A percentile compares a stretch with the other conserved stretches of the same genome.
phyloP scores from a whole-genome alignment of 2,113 vertebrate species.

The Gambusia affinis region DNA sequence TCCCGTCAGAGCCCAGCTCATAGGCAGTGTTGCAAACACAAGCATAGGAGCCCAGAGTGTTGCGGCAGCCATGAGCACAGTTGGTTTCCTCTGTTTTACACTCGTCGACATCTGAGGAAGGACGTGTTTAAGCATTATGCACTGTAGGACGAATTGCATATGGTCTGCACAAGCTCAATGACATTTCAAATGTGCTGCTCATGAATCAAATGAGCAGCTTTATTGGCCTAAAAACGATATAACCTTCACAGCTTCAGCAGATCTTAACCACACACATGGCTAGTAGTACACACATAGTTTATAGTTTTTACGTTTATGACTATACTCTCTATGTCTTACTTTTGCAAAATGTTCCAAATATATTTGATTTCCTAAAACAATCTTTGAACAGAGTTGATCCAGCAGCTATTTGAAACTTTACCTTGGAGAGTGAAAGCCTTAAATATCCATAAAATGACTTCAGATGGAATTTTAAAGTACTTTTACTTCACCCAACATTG shows the following conservation, averaged over 20 bases:
- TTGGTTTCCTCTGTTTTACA: constrained; percentile 77
- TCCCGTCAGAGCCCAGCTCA: constrained; percentile 89
- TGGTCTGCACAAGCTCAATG: constrained; percentile 4
- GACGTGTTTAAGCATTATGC: background rate
- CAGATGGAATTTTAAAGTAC: background rate
- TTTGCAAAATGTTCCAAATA: background rate
- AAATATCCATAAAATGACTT: background rate
- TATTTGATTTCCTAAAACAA: background rate
- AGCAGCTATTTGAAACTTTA: background rate
- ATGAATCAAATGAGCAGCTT: constrained; percentile 1
- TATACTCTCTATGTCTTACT: background rate
- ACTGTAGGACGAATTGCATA: background rate
- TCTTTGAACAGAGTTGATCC: background rate
- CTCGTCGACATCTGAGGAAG: constrained; percentile 86
- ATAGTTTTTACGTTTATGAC: background rate
- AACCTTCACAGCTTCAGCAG: background rate
- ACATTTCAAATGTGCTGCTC: background rate
- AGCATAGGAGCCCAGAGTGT: constrained; percentile 87
- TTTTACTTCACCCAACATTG: background rate
- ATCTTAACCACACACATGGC: background rate
- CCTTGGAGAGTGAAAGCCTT: background rate
- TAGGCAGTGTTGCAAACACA: constrained; percentile 89
- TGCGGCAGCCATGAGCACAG: constrained; percentile 91
- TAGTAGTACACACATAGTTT: too few relatives aligned
- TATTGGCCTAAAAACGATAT: background rate